phyloP scores from a whole-genome alignment of 2,113 vertebrate genomes.

The Odontesthes bonariensis region DNA sequence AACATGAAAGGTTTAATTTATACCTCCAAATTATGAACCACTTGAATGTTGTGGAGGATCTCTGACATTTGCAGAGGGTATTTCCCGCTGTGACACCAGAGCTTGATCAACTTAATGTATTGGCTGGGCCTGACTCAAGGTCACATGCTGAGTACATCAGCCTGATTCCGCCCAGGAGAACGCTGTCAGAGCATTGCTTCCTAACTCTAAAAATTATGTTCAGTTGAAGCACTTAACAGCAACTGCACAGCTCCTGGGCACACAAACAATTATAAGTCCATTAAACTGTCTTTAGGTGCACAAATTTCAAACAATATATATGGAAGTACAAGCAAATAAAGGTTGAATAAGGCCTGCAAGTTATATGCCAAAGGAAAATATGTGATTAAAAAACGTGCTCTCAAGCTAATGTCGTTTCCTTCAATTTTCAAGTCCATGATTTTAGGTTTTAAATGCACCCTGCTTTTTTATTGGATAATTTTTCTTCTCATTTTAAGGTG shows the following conservation, averaged over 20 bases:
- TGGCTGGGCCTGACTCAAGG: constrained; percentile 61
- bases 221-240: constrained; percentile 9
- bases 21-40: constrained; percentile 48
- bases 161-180: constrained; percentile 28
- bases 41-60: constrained; percentile 47
- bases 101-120: constrained; percentile 61
- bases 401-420: background rate
- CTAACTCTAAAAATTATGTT: constrained; percentile 35
- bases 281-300: background rate
- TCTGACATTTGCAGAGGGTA: constrained; percentile 59
- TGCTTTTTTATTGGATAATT: background rate
- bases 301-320: background rate
- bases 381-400: background rate
- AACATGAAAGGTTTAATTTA: constrained; percentile 65
- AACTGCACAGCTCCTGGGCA: constrained; percentile 3
- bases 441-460: no score
- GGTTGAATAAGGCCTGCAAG: background rate
- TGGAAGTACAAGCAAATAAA: background rate
- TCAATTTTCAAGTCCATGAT: background rate
- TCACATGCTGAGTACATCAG: constrained; percentile 52
- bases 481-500: background rate
- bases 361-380: background rate
- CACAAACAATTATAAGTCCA: constrained; percentile 2
- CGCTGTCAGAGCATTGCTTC: constrained; percentile 6
- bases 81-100: constrained; percentile 45